Conservation (phyloP, 2,113 vertebrate species). For the Polyodon spathula region DNA sequence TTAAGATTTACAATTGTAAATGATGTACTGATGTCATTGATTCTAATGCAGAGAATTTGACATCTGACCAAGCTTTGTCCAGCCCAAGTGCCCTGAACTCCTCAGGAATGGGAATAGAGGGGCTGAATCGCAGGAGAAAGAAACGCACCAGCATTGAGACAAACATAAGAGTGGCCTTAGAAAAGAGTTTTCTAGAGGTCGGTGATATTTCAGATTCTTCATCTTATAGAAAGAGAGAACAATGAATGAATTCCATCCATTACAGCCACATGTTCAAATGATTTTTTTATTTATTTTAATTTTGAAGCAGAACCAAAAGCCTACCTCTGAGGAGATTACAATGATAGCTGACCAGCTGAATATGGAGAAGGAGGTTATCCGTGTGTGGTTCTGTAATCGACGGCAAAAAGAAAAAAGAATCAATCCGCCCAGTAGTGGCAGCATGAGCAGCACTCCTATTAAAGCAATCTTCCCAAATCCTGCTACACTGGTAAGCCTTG, state of each 20-base stretch:
- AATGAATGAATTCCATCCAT: not conserved
- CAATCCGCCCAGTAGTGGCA: conserved; percentile 89
- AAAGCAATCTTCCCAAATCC: conserved; percentile 91
- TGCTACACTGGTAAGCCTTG: conserved; percentile 74
- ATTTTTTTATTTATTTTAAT: conserved; percentile 48
- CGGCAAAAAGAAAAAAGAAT: conserved; percentile 98
- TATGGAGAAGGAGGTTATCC: conserved; percentile 99
- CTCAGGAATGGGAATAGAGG: conserved; percentile 82
- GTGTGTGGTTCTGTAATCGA: conserved; percentile 99
- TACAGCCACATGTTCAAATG: conserved; percentile 41
- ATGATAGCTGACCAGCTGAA: conserved; percentile 98
- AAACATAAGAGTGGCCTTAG: conserved; percentile 99
- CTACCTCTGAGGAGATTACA: conserved; percentile 99
- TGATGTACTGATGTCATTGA: conserved; percentile 28
- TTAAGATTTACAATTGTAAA: no score
- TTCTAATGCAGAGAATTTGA: conserved; percentile 85
- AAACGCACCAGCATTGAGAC: conserved; percentile 99
- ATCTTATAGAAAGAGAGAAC: no score
- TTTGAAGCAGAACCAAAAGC: conserved; percentile 97
- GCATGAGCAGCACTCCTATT: conserved; percentile 77
- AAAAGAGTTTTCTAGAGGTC: conserved; percentile 99
- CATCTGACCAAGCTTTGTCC: conserved; percentile 86
- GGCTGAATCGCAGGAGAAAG: conserved; percentile 95
- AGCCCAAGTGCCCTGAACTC: conserved; percentile 92
- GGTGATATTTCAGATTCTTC: conserved; percentile 28